A percentile compares a stretch with the other conserved stretches of the same genome.
These are phyloP conservation scores for Tetragnatha montana DNA, from an alignment of 2,888 invertebrate genomes.

Conservation along the genomic window DNA sequence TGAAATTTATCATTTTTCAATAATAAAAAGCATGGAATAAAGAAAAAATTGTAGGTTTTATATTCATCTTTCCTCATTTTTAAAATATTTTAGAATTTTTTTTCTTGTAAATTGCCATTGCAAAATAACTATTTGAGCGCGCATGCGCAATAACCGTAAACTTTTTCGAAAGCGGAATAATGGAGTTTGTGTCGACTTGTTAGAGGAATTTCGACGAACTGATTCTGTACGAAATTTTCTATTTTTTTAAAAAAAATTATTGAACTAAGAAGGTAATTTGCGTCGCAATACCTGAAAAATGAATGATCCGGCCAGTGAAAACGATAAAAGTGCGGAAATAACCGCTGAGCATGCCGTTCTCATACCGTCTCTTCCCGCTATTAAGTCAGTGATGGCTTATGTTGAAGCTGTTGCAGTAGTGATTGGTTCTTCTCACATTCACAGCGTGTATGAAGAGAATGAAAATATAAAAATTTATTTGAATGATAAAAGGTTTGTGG, in stretches of 20 bases:
- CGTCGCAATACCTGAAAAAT: neutral
- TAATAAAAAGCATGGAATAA: no score
- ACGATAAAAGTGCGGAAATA: constrained; percentile 29
- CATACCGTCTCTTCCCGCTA: constrained; percentile 31
- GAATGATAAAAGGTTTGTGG: constrained; percentile 36
- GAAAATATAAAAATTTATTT: constrained; percentile 54
- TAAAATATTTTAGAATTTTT: no score
- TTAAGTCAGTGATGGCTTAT: constrained; percentile 39
- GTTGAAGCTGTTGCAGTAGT: constrained; percentile 52
- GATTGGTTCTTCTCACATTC: constrained; percentile 54
- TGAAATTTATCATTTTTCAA: no score
- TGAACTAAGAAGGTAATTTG: neutral
- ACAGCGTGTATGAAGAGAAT: constrained; percentile 48
- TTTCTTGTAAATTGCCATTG: neutral
- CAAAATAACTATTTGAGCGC: neutral
- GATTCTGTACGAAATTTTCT: no score
- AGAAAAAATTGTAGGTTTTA: no score
- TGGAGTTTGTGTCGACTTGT: neutral
- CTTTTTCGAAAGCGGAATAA: constrained; percentile 1
- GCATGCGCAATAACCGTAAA: neutral
- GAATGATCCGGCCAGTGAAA: constrained; percentile 15
- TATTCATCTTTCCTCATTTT: no score
- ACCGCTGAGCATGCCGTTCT: constrained; percentile 57
- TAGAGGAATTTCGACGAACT: neutral
- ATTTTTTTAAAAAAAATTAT: no score